A percentile compares a stretch with the other conserved stretches of the same genome.
These are phyloP conservation scores for Hormaphis cornu DNA, from an alignment of 1,140 invertebrate species.

Conservation along the genomic window DNA sequence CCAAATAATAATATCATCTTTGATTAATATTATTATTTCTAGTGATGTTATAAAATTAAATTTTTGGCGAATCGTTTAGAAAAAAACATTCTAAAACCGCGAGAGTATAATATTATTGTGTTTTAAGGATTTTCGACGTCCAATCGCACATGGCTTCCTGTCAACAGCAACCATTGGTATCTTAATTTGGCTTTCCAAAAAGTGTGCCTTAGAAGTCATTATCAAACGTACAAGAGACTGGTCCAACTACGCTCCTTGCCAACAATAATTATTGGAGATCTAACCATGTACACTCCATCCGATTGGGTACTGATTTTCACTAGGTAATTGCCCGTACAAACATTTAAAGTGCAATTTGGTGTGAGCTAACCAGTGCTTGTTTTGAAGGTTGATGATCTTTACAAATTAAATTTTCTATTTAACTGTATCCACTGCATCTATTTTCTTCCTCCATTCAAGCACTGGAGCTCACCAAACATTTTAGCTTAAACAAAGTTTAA, in stretches of 20 bases:
- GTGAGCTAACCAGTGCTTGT: too few species aligned
- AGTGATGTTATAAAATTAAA: too few species aligned
- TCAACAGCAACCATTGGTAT: constrained; percentile 47
- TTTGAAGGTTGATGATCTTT: too few species aligned
- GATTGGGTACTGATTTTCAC: constrained; percentile 33
- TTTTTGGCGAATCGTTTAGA: too few species aligned
- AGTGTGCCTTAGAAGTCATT: constrained; percentile 16
- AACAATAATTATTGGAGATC: constrained; percentile 43
- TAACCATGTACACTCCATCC: constrained; percentile 36
- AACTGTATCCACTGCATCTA: too few species aligned
- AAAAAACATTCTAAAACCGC: background rate
- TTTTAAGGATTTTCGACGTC: constrained; percentile 51
- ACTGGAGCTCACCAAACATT: too few species aligned
- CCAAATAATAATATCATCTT: too few species aligned
- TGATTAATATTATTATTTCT: too few species aligned
- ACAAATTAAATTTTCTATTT: too few species aligned
- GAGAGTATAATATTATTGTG: background rate
- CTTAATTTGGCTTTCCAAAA: constrained; percentile 45
- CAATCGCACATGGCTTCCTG: constrained; percentile 57
- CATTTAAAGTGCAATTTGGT: too few species aligned
- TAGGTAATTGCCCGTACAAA: constrained; percentile 10
- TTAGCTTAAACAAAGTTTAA: too few species aligned
- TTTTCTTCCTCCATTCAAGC: too few species aligned
- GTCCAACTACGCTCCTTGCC: constrained; percentile 11
- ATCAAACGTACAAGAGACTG: constrained; percentile 33